phyloP scores from a whole-genome alignment of 2,113 vertebrate species.

The Triplophysa rosa region DNA sequence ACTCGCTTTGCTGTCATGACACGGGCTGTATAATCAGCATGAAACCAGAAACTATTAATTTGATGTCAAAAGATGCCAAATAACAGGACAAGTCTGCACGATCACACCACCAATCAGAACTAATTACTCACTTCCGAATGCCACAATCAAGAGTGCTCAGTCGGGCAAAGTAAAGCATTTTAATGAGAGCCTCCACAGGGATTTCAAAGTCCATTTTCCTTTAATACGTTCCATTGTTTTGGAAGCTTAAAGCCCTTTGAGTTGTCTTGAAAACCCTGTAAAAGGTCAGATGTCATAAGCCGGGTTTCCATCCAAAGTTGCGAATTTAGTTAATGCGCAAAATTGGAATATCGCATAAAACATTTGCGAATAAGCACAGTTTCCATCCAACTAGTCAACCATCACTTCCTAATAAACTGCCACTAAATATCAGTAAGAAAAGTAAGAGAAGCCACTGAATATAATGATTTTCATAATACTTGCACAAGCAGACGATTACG shows the following conservation, averaged over 20 bases:
- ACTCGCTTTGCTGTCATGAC: constrained; percentile 30
- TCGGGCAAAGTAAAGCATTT: constrained; percentile 25
- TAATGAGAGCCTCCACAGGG: constrained; percentile 5
- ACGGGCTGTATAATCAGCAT: constrained; percentile 30
- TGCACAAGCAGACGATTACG: no score
- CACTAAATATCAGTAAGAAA: no score
- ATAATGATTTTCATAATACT: no score
- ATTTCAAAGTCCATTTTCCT: background rate
- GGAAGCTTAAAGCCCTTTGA: background rate
- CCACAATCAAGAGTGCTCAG: constrained; percentile 15
- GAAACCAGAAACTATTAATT: constrained; percentile 47
- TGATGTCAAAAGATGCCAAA: constrained; percentile 56
- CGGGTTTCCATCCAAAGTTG: no score
- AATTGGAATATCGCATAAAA: no score
- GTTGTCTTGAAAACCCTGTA: background rate
- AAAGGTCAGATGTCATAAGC: background rate
- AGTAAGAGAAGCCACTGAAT: no score
- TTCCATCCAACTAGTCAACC: no score
- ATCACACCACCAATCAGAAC: constrained; percentile 39
- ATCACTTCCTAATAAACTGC: no score
- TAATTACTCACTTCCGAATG: constrained; percentile 39
- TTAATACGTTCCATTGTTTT: background rate
- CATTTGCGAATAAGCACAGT: no score
- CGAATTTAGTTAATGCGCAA: no score
- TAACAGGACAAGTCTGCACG: constrained; percentile 14